Evolutionary conservation across 2,113 vertebrate genomes (phyloP), one percentile per base, ranked within the genome.

Genomic region (Podarcis cretensis): DNA sequence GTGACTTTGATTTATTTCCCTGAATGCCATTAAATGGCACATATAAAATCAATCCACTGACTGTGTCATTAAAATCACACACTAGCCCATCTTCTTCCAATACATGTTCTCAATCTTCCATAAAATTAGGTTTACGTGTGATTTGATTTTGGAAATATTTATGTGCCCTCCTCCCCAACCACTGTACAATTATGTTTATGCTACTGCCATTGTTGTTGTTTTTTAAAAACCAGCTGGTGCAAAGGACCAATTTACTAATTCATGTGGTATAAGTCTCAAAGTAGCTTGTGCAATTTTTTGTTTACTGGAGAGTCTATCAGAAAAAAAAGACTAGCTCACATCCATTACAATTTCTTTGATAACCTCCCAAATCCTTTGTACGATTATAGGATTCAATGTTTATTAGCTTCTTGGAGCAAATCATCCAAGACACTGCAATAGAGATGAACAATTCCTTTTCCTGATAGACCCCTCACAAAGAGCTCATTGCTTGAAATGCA

Each of bases 11-110:
- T 12, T 65, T 30, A 57, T 54, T 86, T 6, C 23, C 57, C 85
- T n/a, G 27, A n/a, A 73, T 73, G n/a, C 2, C 5, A 74, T 35
- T 74, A 74, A 74, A 74, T 35, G n/a, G 32, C 32, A 32, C 32
- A 7, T 74, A 18, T 74, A 35, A 74, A 71, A 74, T 32, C 16
- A 74, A 2, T 1, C 0, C 30, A 79, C 88, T 89, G 43, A 35
- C 25, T 79, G 3, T 65, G 68, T 35, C 37, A 76, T 76, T 91
- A 63, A 88, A 27, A 7, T 83, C 89, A 93, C 86, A 6, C 74
- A 25, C 14, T 48, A 6, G 9, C 74, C 63, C 87, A 83, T 21
- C 1, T 37, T 21, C 0, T 30, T 66, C 14, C 25, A 83, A 69
- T 43, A 0, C 69, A 23, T 87, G 43, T 5, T 32, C 71, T 69